Base-by-base conservation (phyloP, 2,113 vertebrate species). In the Sciurus niger region DNA sequence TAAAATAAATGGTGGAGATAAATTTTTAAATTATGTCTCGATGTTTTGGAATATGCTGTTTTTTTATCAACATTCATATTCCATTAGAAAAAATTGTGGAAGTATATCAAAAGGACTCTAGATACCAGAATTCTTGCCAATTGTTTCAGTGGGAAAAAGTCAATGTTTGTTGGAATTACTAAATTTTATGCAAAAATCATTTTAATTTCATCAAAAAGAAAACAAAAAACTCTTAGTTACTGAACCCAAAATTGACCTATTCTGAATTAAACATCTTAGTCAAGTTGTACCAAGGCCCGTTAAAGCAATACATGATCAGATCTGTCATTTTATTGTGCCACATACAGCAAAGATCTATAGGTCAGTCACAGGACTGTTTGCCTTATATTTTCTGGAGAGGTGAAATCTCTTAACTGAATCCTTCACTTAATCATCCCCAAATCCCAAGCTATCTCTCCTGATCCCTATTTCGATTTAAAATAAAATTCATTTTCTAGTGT, bases 401-500 rank as follows among this genome's bases (percentile, higher is more conserved):
- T 95, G 87, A 98, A 98, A 98, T 96, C 98, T 97, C 98, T 98
- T 98, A 97, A 98, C 96, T 96, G 96, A 98, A 98, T 98, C 97
- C 95, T 97, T 96, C 95, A 97, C 93, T 98, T 98, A 98, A 98
- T 98, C 97, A 98, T 98, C 97, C 96, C 84, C 84, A 98, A 98
- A 99, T 98, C 98, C 98, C 98, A 97, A 65, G 97, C 92, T 98
- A 9, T 96, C 97, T 96, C 96, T 97, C 89, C 94, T 98, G 98
- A 98, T 98, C 98, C 97, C 84, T 97, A 85, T 96, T 98, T 98
- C 4, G 24, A 98, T 98, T 98, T 98, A 97, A 98, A 98, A 97
- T 98, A 97, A 98, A 98, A 98, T 98, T 98, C 97, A 98, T 98
- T 98, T 99, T 98, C 96, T 97, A 76, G 78, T 98, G 98, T 98